These are phyloP conservation scores for Nemurella pictetii DNA, from an alignment of 2,888 invertebrate species.

Conservation along the genomic window DNA sequence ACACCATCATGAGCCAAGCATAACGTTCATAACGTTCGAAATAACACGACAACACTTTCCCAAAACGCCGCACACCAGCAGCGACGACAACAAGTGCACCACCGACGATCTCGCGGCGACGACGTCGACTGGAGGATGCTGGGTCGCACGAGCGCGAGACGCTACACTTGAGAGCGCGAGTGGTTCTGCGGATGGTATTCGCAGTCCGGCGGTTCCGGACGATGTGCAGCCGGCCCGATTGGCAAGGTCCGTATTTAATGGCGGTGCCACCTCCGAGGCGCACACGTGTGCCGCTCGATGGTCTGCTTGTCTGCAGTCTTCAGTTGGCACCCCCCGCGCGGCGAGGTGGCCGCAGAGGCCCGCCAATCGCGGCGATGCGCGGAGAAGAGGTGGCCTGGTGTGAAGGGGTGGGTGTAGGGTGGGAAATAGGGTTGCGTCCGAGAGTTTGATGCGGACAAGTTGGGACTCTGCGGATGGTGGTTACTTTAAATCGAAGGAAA, in stretches of 20 bases:
- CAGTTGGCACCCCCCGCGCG: background rate
- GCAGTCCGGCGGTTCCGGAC: background rate
- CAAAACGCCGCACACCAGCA: too few species aligned
- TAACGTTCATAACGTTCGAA: background rate
- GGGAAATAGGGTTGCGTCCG: background rate
- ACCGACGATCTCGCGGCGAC: background rate
- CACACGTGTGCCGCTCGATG: background rate
- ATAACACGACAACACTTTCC: background rate
- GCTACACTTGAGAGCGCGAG: too few species aligned
- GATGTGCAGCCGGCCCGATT: background rate
- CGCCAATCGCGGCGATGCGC: background rate
- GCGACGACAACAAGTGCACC: too few species aligned
- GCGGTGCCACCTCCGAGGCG: background rate
- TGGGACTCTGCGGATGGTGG: too few species aligned
- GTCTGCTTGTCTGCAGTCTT: too few species aligned
- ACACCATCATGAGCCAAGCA: slow-evolving; percentile 11
- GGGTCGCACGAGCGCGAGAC: too few species aligned
- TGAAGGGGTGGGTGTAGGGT: background rate
- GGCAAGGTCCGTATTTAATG: background rate
- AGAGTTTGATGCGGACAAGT: too few species aligned
- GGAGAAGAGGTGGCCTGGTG: background rate
- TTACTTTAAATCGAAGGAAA: too few species aligned
- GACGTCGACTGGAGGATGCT: too few species aligned
- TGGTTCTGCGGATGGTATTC: background rate
- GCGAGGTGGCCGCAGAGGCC: background rate